Evolutionary conservation across 2,888 invertebrate genomes (phyloP).

Genomic region (Heliconius aoede): DNA sequence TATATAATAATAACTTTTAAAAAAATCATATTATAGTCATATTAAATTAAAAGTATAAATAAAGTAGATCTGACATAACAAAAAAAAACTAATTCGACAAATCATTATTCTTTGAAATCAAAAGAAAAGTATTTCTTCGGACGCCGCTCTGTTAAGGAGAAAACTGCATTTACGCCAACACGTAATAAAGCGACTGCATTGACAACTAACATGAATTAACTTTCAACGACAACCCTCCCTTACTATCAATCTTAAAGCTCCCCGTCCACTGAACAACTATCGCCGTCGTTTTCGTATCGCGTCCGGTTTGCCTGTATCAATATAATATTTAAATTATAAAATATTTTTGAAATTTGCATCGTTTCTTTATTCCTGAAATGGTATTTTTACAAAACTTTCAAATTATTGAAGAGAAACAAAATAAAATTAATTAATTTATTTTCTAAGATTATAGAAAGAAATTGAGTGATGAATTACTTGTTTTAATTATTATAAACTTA

Average conservation of each 20-base stretch:
- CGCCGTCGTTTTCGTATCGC: neutral
- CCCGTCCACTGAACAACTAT: slow-evolving; percentile 13
- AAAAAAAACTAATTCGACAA: neutral
- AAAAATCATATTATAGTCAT: neutral
- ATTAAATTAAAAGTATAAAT: neutral
- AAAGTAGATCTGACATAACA: neutral
- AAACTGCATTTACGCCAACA: slow-evolving; percentile 73
- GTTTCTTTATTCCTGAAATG: too few relatives aligned
- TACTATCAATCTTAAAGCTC: slow-evolving; percentile 67
- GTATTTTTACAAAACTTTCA: too few relatives aligned
- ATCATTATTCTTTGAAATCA: neutral
- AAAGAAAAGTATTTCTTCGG: slow-evolving; percentile 11
- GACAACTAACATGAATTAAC: slow-evolving; percentile 82
- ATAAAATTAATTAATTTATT: too few relatives aligned
- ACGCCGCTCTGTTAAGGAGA: slow-evolving; percentile 33
- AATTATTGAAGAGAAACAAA: too few relatives aligned
- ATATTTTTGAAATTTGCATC: too few relatives aligned
- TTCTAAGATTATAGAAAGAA: too few relatives aligned
- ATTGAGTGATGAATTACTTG: too few relatives aligned
- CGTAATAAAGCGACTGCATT: slow-evolving; percentile 74
- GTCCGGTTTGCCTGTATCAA: neutral
- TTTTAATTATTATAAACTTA: too few relatives aligned
- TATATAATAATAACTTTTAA: neutral
- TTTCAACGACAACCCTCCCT: slow-evolving; percentile 72
- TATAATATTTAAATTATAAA: too few relatives aligned